Base-by-base conservation (phyloP, 2,888 invertebrate species). In the Agrotis exclamationis region DNA sequence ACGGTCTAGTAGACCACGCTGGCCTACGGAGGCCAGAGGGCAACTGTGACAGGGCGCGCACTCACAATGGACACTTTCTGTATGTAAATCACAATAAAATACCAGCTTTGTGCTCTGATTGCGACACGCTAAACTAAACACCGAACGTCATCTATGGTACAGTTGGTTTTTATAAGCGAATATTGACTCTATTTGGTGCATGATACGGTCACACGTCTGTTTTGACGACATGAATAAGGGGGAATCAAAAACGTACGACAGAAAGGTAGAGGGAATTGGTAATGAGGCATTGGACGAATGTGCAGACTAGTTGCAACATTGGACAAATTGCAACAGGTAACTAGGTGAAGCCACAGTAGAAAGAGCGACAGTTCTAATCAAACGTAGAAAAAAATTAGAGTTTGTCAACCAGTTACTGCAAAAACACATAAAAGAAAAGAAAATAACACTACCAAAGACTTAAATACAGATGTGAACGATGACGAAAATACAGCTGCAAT, bases 41-140 rank as follows among this genome's bases (percentile, higher is more conserved):
- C 93, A 89, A 95, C 96, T 95, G 95, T 93, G 91, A 93, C 93
- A 92, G 93, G 92, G 90, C 92, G 88, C 88, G 88, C 89, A 89
- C 85, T 88, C 87, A 94, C 95, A 95, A 94, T 95, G 94, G 88
- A 87, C 91, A 93, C 91, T 92, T 93, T 93, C 92, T 92, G 93
- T 93, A 93, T 95, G 93, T 93, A 93, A 94, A 95, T 94, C 94
- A 96, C 95, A 95, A 95, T 95, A 94, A 95, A 95, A 95, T 94
- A 93, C 90, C 90, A 92, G 93, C 93, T 93, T 95, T 95, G 95
- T 95, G 86, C 88, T 89, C 88, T 92, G 92, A 94, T 95, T 95
- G 92, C 95, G 95, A 95, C 95, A 95, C 93, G 94, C 90, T 91
- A 91, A 90, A 92, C 92, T 93, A 93, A 93, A 91, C 95, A 94